Evolutionary conservation across 2,888 invertebrate species (phyloP), one percentile per base, ranked within the genome.

Genomic region (Falcaria lacertinaria): DNA sequence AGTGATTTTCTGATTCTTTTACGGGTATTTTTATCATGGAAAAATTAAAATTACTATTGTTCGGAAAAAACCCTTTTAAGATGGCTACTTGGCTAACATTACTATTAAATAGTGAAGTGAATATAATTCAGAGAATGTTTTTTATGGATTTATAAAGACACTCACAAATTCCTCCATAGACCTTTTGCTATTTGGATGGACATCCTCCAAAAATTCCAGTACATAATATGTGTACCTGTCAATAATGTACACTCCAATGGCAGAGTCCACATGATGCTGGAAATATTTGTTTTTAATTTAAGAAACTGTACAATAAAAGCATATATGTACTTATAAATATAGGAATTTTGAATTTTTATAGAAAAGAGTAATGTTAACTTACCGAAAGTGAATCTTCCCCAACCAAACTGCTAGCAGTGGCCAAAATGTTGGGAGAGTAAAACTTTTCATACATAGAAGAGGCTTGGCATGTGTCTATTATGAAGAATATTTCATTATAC

Each of bases 391-490:
- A 99, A 86, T 99, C 99, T 87, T 99, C 98, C n/a, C 98, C 98
- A 0, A 98, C 97, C 60, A 97, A 91, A 90, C 98, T 98, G 64
- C 98, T 98, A 11, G 98, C 98, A 7, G 99, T 97, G 1, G 98
- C 98, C 51, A 99, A 89, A 57, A 99, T 97, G 80, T 99, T 99
- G 2, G 99, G 99, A 0, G 99, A 98, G 76, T 98, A 98, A 74
- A 99, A 97, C 72, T 96, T 95, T 74, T 98, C 97, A 78, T 98
- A 99, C 95, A 99, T 96, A 0, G 99, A 99, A 19, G 98, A 98
- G 4, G 99, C 99, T 84, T 99, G 99, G 63, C 99, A 99, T 2
- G 99, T 99, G 79, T 99, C 99, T 51, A 99, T 97, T 91, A 99
- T 98, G 74, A 98, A 97, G 69, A 99, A 95, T 63, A 99, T 93